Evolutionary conservation across 2,113 vertebrate genomes (phyloP), one percentile per base, ranked within the genome.

Genomic region (Phainopepla nitens): DNA sequence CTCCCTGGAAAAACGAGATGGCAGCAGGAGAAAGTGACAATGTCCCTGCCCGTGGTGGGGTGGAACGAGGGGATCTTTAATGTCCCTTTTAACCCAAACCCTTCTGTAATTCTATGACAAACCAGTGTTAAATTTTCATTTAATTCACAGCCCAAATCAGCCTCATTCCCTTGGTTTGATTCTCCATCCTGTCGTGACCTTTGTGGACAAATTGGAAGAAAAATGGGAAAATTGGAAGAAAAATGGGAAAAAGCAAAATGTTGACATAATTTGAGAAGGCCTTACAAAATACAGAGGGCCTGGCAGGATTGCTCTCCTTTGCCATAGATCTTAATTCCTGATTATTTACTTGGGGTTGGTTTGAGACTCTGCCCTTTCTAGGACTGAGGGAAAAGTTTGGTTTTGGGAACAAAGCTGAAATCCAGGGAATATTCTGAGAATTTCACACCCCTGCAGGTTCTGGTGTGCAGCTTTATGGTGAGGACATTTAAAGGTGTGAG

Each of bases 401-500:
- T 31, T 53, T 79, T 31, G 21, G n/a, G 61, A 18, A 50, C 9
- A 36, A 62, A 79, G 17, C 15, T 35, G 57, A 39, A 69, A 53
- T 5, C 3, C 68, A 21, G 39, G 27, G 33, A 28, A 36, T 1
- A 3, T 27, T 54, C 16, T 27, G 51, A 35, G 61, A 27, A 25
- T 80, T 83, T 31, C 29, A 15, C n/a, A 6, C 6, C 2, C 1
- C 29, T 29, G 27, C 23, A 58, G 33, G 33, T 39, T 51, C 16
- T 42, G 35, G 50, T 50, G 11, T 1, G 47, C 8, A 39, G 41
- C 29, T 44, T 56, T 36, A 17, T 39, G 51, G 36, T 10, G 36
- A 31, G 76, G 18, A 5, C 3, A 5, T 22, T 35, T 10, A 28
- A 45, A 39, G 1, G 1, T 0, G 3, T 1, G 19, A 57, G 7